Evolutionary conservation across 2,797 vertebrate genomes (phyloP), one percentile per base, ranked within the genome.

Genomic region (Amniataba percoides): DNA sequence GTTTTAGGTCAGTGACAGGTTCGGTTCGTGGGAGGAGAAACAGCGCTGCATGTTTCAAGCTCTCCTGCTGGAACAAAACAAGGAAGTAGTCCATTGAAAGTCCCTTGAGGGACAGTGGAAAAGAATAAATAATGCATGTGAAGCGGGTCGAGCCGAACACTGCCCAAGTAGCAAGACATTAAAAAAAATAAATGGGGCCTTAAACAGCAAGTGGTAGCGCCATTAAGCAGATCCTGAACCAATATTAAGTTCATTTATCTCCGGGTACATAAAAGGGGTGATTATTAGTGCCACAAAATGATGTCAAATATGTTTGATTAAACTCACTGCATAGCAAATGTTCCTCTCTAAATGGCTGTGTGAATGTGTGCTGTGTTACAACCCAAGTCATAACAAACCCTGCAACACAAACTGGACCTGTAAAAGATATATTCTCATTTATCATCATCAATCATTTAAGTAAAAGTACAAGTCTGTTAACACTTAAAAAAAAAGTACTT

Each of bases 121-220:
- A 88, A 75, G 19, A 83, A 88, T 90, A 77, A 92, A 94, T 92
- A 88, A 90, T 90, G 70, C 62, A 90, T 75, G 87, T 43, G 7
- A 79, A 65, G 77, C 15, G 14, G 71, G 34, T 36, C 11, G 16
- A 82, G 63, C 64, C 61, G 64, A 66, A 58, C 11, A 57, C 77
- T 69, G 45, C 40, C 59, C 9, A 62, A 68, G 79, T n/a, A 80
- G 64, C 5, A 21, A 16, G 21, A 55, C n/a, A 59, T 21, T 36
- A 19, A 59, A 81, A 16, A 36, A 60, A 82, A 56, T 31, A 3
- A 73, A 71, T n/a, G 25, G 66, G 56, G 49, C 19, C 27, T 64
- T 21, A 5, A 46, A 40, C 34, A 75, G 63, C 57, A 49, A 23
- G 56, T 16, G 40, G 25, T 14, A 16, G 36, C 2, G 21, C 2